phyloP scores from a whole-genome alignment of 1,140 invertebrate species.

The Achroia grisella region DNA sequence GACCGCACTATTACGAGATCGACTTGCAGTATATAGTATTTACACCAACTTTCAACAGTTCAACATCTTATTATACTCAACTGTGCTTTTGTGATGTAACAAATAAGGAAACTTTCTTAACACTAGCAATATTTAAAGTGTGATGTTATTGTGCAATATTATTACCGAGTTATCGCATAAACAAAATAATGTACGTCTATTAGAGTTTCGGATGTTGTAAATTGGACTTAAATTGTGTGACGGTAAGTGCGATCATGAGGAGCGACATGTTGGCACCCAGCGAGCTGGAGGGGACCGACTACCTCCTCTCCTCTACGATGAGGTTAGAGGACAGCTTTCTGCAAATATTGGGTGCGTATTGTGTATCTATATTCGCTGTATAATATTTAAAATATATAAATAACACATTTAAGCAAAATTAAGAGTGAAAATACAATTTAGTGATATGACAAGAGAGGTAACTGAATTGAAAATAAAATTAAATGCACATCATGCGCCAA shows the following conservation, averaged over 20 bases:
- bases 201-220: conserved; percentile 14
- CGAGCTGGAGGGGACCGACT: conserved; percentile 76
- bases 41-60: no score
- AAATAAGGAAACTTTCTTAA: neutral
- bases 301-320: conserved; percentile 76
- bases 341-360: conserved; percentile 73
- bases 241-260: conserved; percentile 54
- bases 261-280: conserved; percentile 68
- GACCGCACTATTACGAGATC: conserved; percentile 18
- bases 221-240: conserved; percentile 29
- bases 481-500: no score
- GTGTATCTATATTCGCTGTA: neutral
- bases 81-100: no score
- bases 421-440: no score
- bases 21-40: conserved; percentile 4
- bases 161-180: neutral
- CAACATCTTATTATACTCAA: no score
- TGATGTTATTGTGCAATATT: conserved; percentile 15
- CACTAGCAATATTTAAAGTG: neutral
- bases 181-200: no score
- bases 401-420: no score
- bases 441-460: no score
- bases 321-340: conserved; percentile 75
- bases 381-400: no score
- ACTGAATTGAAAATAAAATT: no score